Evolutionary conservation across 2,797 vertebrate species (phyloP).

Genomic region (Novumbra hubbsi): DNA sequence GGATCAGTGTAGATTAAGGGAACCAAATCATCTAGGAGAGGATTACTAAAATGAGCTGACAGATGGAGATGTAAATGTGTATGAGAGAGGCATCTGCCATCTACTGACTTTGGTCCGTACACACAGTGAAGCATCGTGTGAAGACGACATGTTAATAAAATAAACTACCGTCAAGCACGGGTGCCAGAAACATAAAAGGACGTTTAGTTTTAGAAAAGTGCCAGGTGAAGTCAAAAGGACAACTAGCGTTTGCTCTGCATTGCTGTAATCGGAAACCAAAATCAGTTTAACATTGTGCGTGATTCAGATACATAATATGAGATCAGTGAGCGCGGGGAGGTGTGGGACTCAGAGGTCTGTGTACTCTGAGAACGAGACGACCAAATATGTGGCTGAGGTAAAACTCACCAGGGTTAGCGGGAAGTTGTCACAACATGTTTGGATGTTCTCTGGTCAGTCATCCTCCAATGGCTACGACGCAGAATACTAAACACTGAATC

Average conservation of each 20-base stretch:
- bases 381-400: conserved; percentile 26
- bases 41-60: not conserved
- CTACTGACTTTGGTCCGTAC: conserved; percentile 36
- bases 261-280: not conserved
- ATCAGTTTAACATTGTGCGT: conserved; percentile 8
- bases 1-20: not conserved
- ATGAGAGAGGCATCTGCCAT: conserved; percentile 35
- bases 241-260: conserved; percentile 7
- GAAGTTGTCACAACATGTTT: conserved; percentile 30
- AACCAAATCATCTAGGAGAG: not conserved
- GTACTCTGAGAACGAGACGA: conserved; percentile 5
- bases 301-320: not conserved
- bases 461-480: conserved; percentile 6
- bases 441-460: conserved; percentile 28
- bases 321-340: not conserved
- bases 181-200: conserved; percentile 18
- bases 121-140: conserved; percentile 45
- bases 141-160: conserved; percentile 40
- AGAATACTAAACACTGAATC: conserved; percentile 11
- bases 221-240: not conserved
- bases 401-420: conserved; percentile 1
- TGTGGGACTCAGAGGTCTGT: conserved; percentile 7
- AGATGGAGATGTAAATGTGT: conserved; percentile 7
- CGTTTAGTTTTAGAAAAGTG: conserved; percentile 9
- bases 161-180: conserved; percentile 36